phyloP scores from a whole-genome alignment of 2,888 invertebrate species.

The Sympetrum striolatum region DNA sequence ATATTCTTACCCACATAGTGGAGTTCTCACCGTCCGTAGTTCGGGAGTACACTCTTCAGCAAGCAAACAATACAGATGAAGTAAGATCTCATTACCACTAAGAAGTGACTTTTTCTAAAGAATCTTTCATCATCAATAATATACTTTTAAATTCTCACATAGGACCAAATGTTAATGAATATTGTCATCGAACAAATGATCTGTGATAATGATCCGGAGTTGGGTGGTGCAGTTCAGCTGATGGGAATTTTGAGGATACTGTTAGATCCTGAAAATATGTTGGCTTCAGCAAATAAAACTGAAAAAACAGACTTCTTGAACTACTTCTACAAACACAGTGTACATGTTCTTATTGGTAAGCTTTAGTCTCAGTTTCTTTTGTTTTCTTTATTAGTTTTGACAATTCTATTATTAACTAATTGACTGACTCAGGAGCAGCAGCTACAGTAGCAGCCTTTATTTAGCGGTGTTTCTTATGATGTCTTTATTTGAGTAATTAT shows the following conservation, averaged over 20 bases:
- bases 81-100: slow-evolving; percentile 62
- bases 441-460: no score
- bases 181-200: slow-evolving; percentile 99
- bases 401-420: no score
- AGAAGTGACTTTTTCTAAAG: not conserved
- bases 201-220: slow-evolving; percentile 93
- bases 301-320: slow-evolving; percentile 98
- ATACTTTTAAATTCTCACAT: slow-evolving; percentile 48
- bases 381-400: no score
- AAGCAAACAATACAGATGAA: slow-evolving; percentile 87
- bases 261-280: slow-evolving; percentile 98
- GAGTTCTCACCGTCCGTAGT: slow-evolving; percentile 98
- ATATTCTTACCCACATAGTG: slow-evolving; percentile 96
- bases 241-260: slow-evolving; percentile 92
- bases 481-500: no score
- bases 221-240: slow-evolving; percentile 96
- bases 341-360: slow-evolving; percentile 91
- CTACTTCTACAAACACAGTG: slow-evolving; percentile 98
- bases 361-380: slow-evolving; percentile 45
- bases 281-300: slow-evolving; percentile 89
- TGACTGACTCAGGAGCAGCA: no score
- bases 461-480: no score
- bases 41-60: slow-evolving; percentile 94
- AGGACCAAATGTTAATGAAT: slow-evolving; percentile 92
- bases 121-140: not conserved